phyloP scores from a whole-genome alignment of 1,140 invertebrate genomes.

The Drosophila bifasciata region DNA sequence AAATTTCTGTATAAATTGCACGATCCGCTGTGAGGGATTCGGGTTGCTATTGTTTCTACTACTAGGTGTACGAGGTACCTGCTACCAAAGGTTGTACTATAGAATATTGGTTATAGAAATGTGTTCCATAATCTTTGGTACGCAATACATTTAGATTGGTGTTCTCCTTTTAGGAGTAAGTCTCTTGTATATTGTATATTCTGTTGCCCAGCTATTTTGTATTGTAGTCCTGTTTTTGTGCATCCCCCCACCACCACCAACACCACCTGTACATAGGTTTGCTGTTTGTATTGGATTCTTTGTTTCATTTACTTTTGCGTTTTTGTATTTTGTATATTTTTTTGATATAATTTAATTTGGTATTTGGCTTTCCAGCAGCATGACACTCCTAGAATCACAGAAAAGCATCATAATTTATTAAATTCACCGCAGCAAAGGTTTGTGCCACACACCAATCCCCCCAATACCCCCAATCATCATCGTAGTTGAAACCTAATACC shows the following conservation, averaged over 20 bases:
- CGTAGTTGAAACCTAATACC: background rate
- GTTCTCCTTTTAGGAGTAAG: background rate
- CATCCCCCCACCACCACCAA: no score
- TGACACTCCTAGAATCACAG: constrained; percentile 83
- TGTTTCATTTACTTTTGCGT: constrained; percentile 30
- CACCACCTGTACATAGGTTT: no score
- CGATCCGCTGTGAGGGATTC: constrained; percentile 32
- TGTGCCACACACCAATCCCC: constrained; percentile 56
- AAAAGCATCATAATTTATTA: constrained; percentile 83
- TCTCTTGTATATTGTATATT: constrained; percentile 4
- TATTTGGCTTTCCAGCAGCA: constrained; percentile 83
- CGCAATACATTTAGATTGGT: no score
- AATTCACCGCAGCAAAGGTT: constrained; percentile 83
- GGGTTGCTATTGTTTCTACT: constrained; percentile 23
- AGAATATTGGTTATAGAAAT: no score
- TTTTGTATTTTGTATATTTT: constrained; percentile 43
- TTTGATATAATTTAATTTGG: constrained; percentile 75
- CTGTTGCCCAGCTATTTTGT: no score
- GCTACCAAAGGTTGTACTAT: no score
- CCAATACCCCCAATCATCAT: no score
- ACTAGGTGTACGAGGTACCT: no score
- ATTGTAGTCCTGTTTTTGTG: no score
- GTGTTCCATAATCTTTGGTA: no score
- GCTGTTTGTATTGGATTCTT: constrained; percentile 7
- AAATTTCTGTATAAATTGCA: constrained; percentile 19